A percentile compares a stretch with the other conserved stretches of the same genome.
Conservation (phyloP, 2,888 invertebrate genomes). For the Doris montereyensis region DNA sequence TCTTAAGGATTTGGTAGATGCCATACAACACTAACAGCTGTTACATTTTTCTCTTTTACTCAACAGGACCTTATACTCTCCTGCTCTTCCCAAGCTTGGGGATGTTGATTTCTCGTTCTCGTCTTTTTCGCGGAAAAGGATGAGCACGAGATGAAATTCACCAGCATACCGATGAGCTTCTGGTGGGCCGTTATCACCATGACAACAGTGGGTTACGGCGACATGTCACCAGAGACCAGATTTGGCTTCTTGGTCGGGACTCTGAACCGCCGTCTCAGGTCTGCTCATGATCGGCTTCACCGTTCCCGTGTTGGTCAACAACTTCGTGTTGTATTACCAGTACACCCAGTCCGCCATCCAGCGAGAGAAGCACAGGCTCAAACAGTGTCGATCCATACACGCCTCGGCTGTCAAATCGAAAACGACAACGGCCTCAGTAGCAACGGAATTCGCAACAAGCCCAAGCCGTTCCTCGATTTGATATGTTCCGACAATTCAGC, state of each 20-base stretch:
- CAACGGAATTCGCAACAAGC: too few relatives aligned
- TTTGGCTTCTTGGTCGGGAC: conserved; percentile 60
- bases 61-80: conserved; percentile 53
- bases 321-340: conserved; percentile 66
- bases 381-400: too few relatives aligned
- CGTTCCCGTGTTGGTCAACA: conserved; percentile 68
- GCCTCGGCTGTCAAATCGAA: too few relatives aligned
- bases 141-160: conserved; percentile 47
- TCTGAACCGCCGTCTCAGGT: conserved; percentile 58
- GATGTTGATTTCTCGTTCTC: conserved; percentile 56
- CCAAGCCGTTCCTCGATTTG: too few relatives aligned
- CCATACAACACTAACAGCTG: too few relatives aligned
- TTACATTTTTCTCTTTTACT: too few relatives aligned
- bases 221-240: conserved; percentile 49
- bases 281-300: conserved; percentile 65
- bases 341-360: conserved; percentile 55
- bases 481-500: too few relatives aligned
- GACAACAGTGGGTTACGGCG: conserved; percentile 61
- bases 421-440: too few relatives aligned
- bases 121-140: conserved; percentile 54
- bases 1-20: too few relatives aligned
- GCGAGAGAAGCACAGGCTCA: conserved; percentile 37
- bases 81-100: conserved; percentile 54
- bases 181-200: conserved; percentile 61
- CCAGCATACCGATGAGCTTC: conserved; percentile 52